Base-by-base conservation (phyloP, 2,888 invertebrate genomes). In the Trissoscelio sp. region DNA sequence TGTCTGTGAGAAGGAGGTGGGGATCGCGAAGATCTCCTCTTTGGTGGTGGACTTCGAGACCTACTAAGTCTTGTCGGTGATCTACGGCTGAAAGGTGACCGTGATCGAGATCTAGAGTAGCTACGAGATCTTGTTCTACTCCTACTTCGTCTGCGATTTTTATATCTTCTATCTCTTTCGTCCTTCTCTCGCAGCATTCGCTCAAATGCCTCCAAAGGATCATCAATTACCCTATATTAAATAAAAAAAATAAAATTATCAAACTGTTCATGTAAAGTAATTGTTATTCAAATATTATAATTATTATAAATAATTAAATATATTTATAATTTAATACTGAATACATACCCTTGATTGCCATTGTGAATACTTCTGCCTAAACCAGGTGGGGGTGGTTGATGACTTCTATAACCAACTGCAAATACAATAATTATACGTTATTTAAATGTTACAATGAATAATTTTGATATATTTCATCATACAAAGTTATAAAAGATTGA, bases 141-240 rank as follows among this genome's bases (percentile, higher is more conserved):
- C 78, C 93, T 92, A 53, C 92, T 92, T 82, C 93, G 92, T 48
- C 92, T 89, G 79, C 95, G 93, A 66, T 95, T 94, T 87, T 94
- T 93, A 75, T 93, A 93, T 66, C 95, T 92, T 85, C 94, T 93
- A 83, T 95, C 95, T 48, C 94, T 92, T 92, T 95, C 95, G 91
- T 96, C 96, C 91, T 97, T 97, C 91, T 97, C 97, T 83, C 96
- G 93, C 88, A 97, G 93, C 93, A 97, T 96, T 84, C 96, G 93
- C 91, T 97, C 96, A 91, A 97, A 97, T 64, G 96, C 96, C 90
- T 96, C 96, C 86, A 97, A 92, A 2, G 97, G 96, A 92, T 97
- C 97, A 88, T 96, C 96, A 84, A 95, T 96, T 77, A 94, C 94
- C 85, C 96, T 96, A 91, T 81, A 91, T 0, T 18, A 55, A 66